Percentiles rank a stretch among this genome's conserved stretches.
phyloP scores from a whole-genome alignment of 2,113 vertebrate genomes.

The Cebus imitator region DNA sequence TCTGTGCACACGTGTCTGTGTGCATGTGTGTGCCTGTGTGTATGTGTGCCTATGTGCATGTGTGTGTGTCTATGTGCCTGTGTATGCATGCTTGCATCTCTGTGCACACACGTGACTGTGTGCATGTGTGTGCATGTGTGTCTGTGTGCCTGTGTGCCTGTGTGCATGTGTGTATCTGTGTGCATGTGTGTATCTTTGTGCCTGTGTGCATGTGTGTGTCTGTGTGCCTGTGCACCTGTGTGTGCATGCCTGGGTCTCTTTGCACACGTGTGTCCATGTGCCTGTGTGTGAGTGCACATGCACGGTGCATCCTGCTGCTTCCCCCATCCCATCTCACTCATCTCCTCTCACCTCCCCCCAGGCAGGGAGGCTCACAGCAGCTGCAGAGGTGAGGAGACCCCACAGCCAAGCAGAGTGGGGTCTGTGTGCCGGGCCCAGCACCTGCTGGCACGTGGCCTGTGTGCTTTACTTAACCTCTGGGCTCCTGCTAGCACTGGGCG shows the following conservation, averaged over 20 bases:
- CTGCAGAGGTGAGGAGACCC: rapidly evolving
- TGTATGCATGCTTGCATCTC: not conserved
- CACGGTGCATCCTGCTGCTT: not conserved
- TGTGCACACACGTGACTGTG: too few relatives aligned
- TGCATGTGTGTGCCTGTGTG: not conserved
- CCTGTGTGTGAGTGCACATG: not conserved
- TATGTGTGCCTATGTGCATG: too few relatives aligned
- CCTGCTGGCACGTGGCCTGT: not conserved
- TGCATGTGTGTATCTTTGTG: not conserved
- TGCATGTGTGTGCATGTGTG: too few relatives aligned
- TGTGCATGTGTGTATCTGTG: not conserved
- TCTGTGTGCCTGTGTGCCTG: not conserved
- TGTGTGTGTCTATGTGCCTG: too few relatives aligned
- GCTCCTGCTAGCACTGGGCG: too few relatives aligned
- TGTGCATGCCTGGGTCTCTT: not conserved
- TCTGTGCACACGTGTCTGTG: not conserved
- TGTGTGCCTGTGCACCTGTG: not conserved
- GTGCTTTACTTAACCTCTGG: not conserved
- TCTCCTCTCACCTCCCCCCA: not conserved
- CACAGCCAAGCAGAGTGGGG: not conserved
- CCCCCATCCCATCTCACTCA: not conserved
- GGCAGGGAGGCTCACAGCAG: not conserved
- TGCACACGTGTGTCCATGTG: not conserved
- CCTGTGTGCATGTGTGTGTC: not conserved
- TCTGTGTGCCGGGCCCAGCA: not conserved